Base-by-base conservation (phyloP, 2,797 vertebrate species). In the Moxostoma hubbsi region DNA sequence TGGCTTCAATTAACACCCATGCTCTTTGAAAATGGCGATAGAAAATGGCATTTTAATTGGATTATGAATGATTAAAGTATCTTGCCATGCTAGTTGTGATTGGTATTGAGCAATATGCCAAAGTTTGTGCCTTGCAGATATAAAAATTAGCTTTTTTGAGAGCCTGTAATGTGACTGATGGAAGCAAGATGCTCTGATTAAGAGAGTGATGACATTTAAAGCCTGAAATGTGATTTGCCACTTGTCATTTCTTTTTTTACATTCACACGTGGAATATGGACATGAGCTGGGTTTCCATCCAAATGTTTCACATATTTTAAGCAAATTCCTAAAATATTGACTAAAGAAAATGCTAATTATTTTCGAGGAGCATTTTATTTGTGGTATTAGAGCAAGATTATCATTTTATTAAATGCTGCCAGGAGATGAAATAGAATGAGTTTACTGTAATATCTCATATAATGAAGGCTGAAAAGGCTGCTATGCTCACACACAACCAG, bases 1-100 rank as follows among this genome's bases (percentile, higher is more conserved):
- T 83, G 77, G 47, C 79, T 83, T 81, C 81, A 84, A 83, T 86
- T 86, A 86, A 67, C 16, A 24, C 15, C 55, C 12, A 68, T 75
- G 83, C 76, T 79, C 81, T 81, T 84, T 81, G 55, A 79, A 80
- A 81, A 83, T 53, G 73, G 62, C 45, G 16, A 81, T 68, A 62
- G 81, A 59, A 80, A 84, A 86, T 83, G 79, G 59, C 79, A 79
- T 75, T 80, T 66, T 80, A 86, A 86, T 86, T 67, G 65, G 67
- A 85, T 86, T 83, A 81, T 9, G 47, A 83, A 72, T 82, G 85
- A 83, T 85, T 85, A 80, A 79, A 83, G 67, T 49, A 77, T 76
- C 61, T 79, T 10, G 7, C 47, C 2, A 63, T 73, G 51, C 45
- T 73, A 81, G 47, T 43, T 73, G 50, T 50, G 67, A 83, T 81